Evolutionary conservation across 1,140 invertebrate genomes (phyloP).

Genomic region (Euschistus heros): DNA sequence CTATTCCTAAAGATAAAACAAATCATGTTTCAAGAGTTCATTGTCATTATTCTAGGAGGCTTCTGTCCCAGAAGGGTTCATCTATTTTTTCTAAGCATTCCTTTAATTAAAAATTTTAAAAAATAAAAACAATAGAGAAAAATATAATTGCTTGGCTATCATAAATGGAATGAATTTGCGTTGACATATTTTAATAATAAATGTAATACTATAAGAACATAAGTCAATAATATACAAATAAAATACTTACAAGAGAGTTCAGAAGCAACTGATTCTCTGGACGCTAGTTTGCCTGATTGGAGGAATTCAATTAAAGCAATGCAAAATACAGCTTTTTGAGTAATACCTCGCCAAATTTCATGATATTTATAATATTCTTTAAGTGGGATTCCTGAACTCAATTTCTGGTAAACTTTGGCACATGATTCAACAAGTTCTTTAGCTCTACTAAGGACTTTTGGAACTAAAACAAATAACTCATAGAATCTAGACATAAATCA

Average conservation of each 20-base stretch:
- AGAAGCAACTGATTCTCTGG: conserved; percentile 61
- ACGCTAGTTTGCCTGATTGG: conserved; percentile 60
- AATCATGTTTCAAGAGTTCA: too few species aligned
- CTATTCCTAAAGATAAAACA: not conserved
- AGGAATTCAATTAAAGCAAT: conserved; percentile 69
- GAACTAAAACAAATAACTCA: too few species aligned
- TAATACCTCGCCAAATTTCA: conserved; percentile 76
- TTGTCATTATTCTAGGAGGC: too few species aligned
- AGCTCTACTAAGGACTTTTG: too few species aligned
- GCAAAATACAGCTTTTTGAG: conserved; percentile 65
- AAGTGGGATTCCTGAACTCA: too few species aligned
- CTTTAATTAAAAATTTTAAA: conserved; percentile 14
- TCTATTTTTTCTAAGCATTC: conserved; percentile 10
- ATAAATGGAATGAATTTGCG: not conserved
- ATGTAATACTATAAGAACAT: conserved; percentile 39
- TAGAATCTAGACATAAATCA: too few species aligned
- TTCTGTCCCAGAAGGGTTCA: not conserved
- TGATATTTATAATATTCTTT: conserved; percentile 54
- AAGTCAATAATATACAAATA: conserved; percentile 43
- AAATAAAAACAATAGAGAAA: conserved; percentile 28
- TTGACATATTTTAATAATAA: conserved; percentile 1
- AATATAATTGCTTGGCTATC: conserved; percentile 23
- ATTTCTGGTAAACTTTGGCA: too few species aligned
- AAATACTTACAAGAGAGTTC: conserved; percentile 33
- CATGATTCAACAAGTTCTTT: too few species aligned